phyloP scores from a whole-genome alignment of 2,797 vertebrate species.

The Buceros bicornis region DNA sequence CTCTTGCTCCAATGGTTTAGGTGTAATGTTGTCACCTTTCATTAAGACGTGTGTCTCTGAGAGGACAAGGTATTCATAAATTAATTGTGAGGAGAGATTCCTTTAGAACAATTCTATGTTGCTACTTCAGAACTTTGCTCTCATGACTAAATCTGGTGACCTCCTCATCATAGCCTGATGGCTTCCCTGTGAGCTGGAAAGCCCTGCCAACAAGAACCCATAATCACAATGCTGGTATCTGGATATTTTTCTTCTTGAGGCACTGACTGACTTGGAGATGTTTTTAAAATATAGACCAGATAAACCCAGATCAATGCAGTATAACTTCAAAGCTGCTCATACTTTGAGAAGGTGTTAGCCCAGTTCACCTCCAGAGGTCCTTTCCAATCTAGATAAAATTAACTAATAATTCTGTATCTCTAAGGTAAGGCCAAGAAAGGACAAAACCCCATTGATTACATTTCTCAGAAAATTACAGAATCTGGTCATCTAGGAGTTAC shows the following conservation, averaged over 20 bases:
- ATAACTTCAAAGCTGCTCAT: neutral
- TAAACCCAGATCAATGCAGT: neutral
- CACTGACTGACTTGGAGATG: neutral
- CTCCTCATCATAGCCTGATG: neutral
- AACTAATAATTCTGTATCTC: neutral
- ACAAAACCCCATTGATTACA: rapidly evolving
- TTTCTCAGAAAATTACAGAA: neutral
- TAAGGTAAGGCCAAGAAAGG: neutral
- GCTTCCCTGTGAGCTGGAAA: neutral
- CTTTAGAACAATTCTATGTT: neutral
- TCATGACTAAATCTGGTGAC: neutral
- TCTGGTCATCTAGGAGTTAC: neutral
- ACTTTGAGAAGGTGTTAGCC: neutral
- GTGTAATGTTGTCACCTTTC: neutral
- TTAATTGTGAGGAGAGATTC: neutral
- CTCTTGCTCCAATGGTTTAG: neutral
- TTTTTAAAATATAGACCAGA: neutral
- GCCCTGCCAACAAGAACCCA: neutral
- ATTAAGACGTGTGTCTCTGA: neutral
- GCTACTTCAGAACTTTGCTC: neutral
- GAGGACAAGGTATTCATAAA: neutral
- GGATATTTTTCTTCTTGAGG: neutral
- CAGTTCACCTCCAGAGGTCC: neutral
- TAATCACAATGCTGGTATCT: neutral
- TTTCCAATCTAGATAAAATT: neutral